phyloP scores from a whole-genome alignment of 2,888 invertebrate species.

The Phanerotoma sp. region DNA sequence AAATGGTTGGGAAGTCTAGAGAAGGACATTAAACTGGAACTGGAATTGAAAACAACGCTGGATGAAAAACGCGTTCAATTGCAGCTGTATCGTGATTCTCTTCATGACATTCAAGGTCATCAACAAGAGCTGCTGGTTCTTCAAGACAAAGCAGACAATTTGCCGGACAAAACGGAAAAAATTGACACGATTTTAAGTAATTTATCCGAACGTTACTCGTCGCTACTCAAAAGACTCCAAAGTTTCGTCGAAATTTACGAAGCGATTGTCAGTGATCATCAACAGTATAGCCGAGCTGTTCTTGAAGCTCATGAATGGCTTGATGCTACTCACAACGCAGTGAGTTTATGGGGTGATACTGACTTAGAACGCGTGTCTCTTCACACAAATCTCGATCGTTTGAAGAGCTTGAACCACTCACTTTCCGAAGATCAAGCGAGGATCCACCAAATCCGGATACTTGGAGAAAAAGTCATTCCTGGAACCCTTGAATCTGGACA shows the following conservation, averaged over 20 bases:
- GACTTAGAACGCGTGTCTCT: constrained; percentile 82
- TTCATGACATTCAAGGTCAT: constrained; percentile 82
- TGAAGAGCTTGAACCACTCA: constrained; percentile 73
- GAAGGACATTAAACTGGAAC: constrained; percentile 72
- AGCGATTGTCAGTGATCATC: constrained; percentile 84
- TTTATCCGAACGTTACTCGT: constrained; percentile 72
- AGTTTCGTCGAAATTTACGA: constrained; percentile 83
- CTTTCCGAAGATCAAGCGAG: constrained; percentile 85
- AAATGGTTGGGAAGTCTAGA: constrained; percentile 79
- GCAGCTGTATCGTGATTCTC: constrained; percentile 76
- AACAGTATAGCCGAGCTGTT: constrained; percentile 83
- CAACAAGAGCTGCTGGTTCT: constrained; percentile 84
- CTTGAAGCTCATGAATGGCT: constrained; percentile 87
- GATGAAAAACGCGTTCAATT: constrained; percentile 91
- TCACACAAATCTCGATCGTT: constrained; percentile 82
- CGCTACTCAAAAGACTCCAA: constrained; percentile 70
- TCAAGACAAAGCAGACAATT: constrained; percentile 74
- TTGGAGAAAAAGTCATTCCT: constrained; percentile 90
- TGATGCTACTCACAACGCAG: constrained; percentile 79
- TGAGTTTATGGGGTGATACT: constrained; percentile 79
- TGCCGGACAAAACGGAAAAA: constrained; percentile 77
- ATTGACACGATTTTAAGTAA: constrained; percentile 71
- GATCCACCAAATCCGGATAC: constrained; percentile 73
- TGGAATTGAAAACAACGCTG: constrained; percentile 79
- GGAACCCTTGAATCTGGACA: constrained; percentile 83